phyloP scores from a whole-genome alignment of 2,888 invertebrate genomes.

The Sussaba pulchella region DNA sequence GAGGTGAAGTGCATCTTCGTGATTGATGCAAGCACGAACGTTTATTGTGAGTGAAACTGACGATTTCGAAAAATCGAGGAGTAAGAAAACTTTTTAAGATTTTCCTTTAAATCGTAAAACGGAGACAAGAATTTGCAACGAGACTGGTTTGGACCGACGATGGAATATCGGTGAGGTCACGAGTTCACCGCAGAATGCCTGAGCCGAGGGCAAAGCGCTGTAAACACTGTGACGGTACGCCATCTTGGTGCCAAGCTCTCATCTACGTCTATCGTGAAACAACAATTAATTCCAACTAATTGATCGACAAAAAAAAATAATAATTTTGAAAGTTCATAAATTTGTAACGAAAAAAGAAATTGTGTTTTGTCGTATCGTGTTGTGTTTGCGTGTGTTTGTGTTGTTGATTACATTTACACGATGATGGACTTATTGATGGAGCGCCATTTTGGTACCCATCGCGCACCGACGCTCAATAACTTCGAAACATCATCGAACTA shows the following conservation, averaged over 20 bases:
- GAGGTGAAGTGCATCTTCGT: slow-evolving; percentile 13
- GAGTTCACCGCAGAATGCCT: slow-evolving; percentile 85
- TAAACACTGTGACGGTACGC: slow-evolving; percentile 95
- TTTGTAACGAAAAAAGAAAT: slow-evolving; percentile 48
- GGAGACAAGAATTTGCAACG: slow-evolving; percentile 65
- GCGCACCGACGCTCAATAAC: slow-evolving; percentile 33
- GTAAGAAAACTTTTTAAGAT: slow-evolving; percentile 20
- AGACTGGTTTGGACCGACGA: slow-evolving; percentile 75
- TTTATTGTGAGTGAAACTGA: neutral
- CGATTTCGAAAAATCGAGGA: slow-evolving; percentile 18
- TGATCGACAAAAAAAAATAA: slow-evolving; percentile 18
- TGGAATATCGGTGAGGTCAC: slow-evolving; percentile 84
- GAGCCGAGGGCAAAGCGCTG: slow-evolving; percentile 96
- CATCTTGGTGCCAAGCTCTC: slow-evolving; percentile 64
- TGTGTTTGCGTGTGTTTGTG: slow-evolving; percentile 44
- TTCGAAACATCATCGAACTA: slow-evolving; percentile 41
- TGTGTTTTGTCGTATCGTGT: slow-evolving; percentile 52
- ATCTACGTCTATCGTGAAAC: slow-evolving; percentile 32
- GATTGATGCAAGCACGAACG: neutral
- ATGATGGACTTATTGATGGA: slow-evolving; percentile 44
- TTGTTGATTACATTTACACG: slow-evolving; percentile 33
- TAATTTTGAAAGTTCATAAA: slow-evolving; percentile 31
- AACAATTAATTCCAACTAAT: slow-evolving; percentile 7
- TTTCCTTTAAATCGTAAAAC: slow-evolving; percentile 64
- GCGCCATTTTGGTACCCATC: slow-evolving; percentile 41